These are phyloP conservation scores for Dufourea novaeangliae DNA, from an alignment of 1,140 invertebrate genomes.

Conservation along the genomic window DNA sequence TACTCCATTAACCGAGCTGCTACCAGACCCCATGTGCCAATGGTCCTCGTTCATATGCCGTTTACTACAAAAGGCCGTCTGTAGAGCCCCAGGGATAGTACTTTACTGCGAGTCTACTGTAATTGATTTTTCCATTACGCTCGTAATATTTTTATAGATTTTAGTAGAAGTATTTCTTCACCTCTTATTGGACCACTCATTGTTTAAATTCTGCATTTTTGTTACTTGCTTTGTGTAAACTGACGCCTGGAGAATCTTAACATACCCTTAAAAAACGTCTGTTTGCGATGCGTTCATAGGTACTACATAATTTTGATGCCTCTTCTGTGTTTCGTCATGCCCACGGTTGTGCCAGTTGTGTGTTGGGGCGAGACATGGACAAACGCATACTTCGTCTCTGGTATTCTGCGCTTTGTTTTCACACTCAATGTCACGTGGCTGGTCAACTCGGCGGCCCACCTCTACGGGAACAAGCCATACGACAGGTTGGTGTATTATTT, in stretches of 20 bases:
- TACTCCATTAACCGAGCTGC: too few species aligned
- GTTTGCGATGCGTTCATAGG: conserved; percentile 80
- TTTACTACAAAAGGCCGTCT: too few species aligned
- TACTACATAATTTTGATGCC: conserved; percentile 93
- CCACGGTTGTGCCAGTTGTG: conserved; percentile 91
- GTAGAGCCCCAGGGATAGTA: too few species aligned
- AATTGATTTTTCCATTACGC: too few species aligned
- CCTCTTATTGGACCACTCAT: too few species aligned
- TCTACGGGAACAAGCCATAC: conserved; percentile 95
- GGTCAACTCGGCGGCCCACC: conserved; percentile 97
- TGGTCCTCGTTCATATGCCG: too few species aligned
- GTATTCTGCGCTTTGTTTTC: conserved; percentile 92
- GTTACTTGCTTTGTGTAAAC: too few species aligned
- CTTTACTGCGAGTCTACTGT: too few species aligned
- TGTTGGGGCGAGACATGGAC: conserved; percentile 91
- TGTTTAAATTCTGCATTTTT: too few species aligned
- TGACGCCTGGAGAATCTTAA: neutral
- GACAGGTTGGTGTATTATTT: conserved; percentile 87
- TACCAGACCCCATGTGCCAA: too few species aligned
- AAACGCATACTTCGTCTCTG: conserved; percentile 91
- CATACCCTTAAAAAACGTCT: neutral
- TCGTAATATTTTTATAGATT: too few species aligned
- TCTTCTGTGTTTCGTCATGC: conserved; percentile 92
- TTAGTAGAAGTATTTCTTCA: too few species aligned
- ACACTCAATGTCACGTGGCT: conserved; percentile 97